Conservation (phyloP, 1,140 invertebrate species). For the Rhizoglyphus robini region DNA sequence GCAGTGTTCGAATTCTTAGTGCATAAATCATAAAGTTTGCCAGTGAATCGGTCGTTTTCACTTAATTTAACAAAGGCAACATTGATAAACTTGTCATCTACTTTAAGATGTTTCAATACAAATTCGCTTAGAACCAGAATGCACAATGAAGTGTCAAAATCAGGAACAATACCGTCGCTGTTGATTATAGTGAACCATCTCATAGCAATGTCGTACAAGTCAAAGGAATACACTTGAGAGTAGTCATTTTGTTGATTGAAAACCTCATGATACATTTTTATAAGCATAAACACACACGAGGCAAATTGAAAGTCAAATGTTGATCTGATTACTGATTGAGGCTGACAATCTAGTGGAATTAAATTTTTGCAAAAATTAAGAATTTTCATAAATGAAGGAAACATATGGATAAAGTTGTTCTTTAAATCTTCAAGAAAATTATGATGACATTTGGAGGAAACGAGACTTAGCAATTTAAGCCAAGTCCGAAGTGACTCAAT, state of each 20-base stretch:
- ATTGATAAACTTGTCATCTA: slow-evolving; percentile 1
- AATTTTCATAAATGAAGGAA: slow-evolving; percentile 11
- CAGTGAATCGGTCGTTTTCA: neutral
- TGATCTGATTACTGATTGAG: neutral
- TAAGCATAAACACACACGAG: neutral
- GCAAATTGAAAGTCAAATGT: slow-evolving; percentile 17
- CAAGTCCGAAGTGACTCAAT: slow-evolving; percentile 21
- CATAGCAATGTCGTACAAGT: slow-evolving; percentile 4
- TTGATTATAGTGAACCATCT: slow-evolving; percentile 14
- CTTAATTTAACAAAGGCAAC: neutral
- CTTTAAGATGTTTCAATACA: neutral
- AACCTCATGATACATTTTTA: slow-evolving; percentile 7
- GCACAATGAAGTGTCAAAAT: slow-evolving; percentile 5
- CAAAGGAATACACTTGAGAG: neutral
- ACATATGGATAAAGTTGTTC: slow-evolving; percentile 15
- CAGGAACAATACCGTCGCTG: slow-evolving; percentile 1
- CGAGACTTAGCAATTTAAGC: slow-evolving; percentile 4
- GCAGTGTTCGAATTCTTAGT: slow-evolving; percentile 8
- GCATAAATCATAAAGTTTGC: neutral
- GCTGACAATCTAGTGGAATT: neutral
- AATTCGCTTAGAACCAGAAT: slow-evolving; percentile 1
- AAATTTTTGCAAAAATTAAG: slow-evolving; percentile 12
- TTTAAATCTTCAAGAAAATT: neutral
- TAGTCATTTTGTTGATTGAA: neutral
- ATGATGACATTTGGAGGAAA: neutral